phyloP scores from a whole-genome alignment of 2,888 invertebrate species.

The Orthonychiurus folsomi region DNA sequence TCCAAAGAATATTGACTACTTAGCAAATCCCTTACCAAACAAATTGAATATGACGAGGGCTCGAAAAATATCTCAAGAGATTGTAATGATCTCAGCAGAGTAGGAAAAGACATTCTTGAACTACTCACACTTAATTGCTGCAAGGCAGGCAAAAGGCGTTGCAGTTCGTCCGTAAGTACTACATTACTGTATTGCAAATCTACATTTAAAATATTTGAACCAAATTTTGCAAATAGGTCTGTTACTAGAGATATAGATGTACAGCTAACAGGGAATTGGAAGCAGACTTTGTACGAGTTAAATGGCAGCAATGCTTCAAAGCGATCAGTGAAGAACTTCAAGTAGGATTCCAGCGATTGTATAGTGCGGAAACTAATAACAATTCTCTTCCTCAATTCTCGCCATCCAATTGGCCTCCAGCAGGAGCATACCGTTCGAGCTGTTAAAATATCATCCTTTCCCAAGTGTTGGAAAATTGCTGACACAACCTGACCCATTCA shows the following conservation, averaged over 20 bases:
- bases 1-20: neutral
- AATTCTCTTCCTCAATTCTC: neutral
- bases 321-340: neutral
- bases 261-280: neutral
- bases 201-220: neutral
- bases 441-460: neutral
- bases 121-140: neutral
- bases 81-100: neutral
- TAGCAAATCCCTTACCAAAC: neutral
- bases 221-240: slow-evolving; percentile 4
- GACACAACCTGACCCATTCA: neutral
- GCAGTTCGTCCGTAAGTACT: neutral
- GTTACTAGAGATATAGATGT: neutral
- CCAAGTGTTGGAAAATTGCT: neutral
- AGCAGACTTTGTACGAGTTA: neutral
- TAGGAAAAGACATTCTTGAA: neutral
- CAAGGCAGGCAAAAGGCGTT: neutral
- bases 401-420: neutral
- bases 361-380: neutral
- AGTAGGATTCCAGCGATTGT: neutral
- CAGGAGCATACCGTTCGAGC: neutral
- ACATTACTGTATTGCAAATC: neutral
- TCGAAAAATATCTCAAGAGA: neutral
- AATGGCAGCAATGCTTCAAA: neutral
- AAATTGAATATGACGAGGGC: neutral